Base-by-base conservation (phyloP, 2,888 invertebrate species). In the Esperia sulphurella region DNA sequence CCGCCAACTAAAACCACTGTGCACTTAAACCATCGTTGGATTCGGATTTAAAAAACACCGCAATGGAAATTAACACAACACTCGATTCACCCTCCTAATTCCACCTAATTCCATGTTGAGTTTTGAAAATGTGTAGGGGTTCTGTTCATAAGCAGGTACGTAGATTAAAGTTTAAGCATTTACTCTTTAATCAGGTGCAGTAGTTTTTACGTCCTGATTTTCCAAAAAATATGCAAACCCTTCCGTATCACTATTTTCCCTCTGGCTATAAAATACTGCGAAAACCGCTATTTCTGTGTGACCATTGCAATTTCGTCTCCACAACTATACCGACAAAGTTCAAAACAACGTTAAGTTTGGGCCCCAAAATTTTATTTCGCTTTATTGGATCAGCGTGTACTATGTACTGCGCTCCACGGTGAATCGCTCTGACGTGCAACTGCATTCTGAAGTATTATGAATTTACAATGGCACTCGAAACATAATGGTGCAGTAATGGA, bases 191-290 rank as follows among this genome's bases (percentile, higher is more conserved):
- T n/a, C n/a, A n/a, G n/a, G n/a, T n/a, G n/a, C n/a, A n/a, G n/a
- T n/a, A n/a, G n/a, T n/a, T 21, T 5, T 21, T 21, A 21, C 21
- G 8, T 39, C 39, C 39, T 13, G n/a, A 4, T 14, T 39, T 39
- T 39, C 7, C 14, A 14, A 39, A 1, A 8, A 14, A 7, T 14
- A 30, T 41, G 41, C 30, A 39, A 5, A 44, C 41, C 47, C 44
- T 41, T 45, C 45, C 68, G 65, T 69, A 65, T 73, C 77, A 76
- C 73, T 66, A 65, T 73, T 68, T 58, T 45, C 66, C 68, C 59
- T 64, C 60, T 43, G 38, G 45, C 45, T 33, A 57, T 61, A 61
- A 61, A 68, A 69, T 67, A 62, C 58, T 55, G 46, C 53, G 55
- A 53, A 58, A 63, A 63, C 59, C 51, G 50, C 51, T 42, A 33